Evolutionary conservation across 2,113 vertebrate genomes (phyloP).

Genomic region (Calyptommatus sinebrachiatus): DNA sequence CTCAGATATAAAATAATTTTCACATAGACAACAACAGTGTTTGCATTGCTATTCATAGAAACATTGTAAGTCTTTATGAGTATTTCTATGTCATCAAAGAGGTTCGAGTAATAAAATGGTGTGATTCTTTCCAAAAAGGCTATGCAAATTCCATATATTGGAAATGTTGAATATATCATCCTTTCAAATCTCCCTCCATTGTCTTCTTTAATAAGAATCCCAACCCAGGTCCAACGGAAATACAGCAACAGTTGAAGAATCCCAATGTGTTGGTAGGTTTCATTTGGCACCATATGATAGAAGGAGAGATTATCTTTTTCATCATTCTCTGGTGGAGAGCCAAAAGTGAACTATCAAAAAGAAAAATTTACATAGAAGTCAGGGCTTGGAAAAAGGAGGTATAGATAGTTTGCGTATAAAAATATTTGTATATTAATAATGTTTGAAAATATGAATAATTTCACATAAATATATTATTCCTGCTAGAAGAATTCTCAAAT

Average conservation of each 20-base stretch:
- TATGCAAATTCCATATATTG: not conserved
- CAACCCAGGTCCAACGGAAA: constrained; percentile 11
- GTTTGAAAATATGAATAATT: not conserved
- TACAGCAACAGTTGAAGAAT: not conserved
- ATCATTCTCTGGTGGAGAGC: not conserved
- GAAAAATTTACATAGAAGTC: not conserved
- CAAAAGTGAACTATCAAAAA: not conserved
- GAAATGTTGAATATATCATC: not conserved
- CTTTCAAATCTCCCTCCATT: not conserved
- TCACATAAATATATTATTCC: not conserved
- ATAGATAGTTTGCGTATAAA: no score
- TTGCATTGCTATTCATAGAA: not conserved
- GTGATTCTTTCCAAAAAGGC: not conserved
- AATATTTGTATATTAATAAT: no score
- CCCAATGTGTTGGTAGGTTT: not conserved
- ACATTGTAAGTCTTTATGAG: not conserved
- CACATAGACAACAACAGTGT: not conserved
- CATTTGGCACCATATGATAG: not conserved
- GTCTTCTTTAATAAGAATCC: not conserved
- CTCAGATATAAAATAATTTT: not conserved
- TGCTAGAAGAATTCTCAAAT: no score
- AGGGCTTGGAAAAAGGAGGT: not conserved
- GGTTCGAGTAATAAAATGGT: not conserved
- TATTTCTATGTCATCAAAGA: not conserved
- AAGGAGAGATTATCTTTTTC: not conserved